These are phyloP conservation scores for Incurvaria masculella DNA, from an alignment of 2,888 invertebrate genomes.

Conservation along the genomic window DNA sequence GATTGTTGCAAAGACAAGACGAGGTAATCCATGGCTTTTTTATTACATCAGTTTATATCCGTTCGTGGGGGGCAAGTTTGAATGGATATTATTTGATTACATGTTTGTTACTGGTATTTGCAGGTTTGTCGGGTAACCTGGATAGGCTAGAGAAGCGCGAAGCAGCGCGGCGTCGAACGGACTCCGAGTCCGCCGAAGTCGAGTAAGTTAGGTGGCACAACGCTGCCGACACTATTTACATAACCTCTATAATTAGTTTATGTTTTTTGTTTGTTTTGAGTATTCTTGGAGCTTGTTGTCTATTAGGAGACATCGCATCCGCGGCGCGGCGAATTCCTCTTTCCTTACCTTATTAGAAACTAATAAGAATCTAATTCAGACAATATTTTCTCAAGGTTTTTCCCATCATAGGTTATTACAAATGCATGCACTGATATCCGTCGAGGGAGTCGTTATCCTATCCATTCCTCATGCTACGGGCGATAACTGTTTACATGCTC, in stretches of 20 bases:
- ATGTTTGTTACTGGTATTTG: slow-evolving; percentile 8
- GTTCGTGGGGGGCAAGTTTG: too few species aligned
- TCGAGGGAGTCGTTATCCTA: too few species aligned
- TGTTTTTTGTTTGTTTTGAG: background rate
- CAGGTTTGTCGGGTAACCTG: slow-evolving; percentile 78
- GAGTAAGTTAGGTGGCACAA: slow-evolving; percentile 48
- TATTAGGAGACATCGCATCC: background rate
- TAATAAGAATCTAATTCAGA: slow-evolving; percentile 5
- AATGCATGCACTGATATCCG: too few species aligned
- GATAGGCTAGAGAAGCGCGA: slow-evolving; percentile 75
- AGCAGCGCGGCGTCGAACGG: slow-evolving; percentile 63
- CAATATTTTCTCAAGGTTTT: background rate
- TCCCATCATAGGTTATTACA: too few species aligned
- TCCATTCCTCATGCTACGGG: too few species aligned
- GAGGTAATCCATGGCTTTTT: slow-evolving; percentile 65
- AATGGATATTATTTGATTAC: background rate
- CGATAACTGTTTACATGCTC: too few species aligned
- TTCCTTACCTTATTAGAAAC: background rate
- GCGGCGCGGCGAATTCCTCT: too few species aligned
- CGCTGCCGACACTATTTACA: slow-evolving; percentile 31
- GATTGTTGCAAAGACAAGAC: slow-evolving; percentile 81
- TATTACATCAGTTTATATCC: too few species aligned
- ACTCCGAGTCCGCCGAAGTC: slow-evolving; percentile 64
- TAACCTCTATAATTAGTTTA: slow-evolving; percentile 30
- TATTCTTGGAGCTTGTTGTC: background rate